A percentile compares a stretch with the other conserved stretches of the same genome.
Evolutionary conservation across 1,140 invertebrate genomes (phyloP).

Genomic region (Zelostemma sp.): DNA sequence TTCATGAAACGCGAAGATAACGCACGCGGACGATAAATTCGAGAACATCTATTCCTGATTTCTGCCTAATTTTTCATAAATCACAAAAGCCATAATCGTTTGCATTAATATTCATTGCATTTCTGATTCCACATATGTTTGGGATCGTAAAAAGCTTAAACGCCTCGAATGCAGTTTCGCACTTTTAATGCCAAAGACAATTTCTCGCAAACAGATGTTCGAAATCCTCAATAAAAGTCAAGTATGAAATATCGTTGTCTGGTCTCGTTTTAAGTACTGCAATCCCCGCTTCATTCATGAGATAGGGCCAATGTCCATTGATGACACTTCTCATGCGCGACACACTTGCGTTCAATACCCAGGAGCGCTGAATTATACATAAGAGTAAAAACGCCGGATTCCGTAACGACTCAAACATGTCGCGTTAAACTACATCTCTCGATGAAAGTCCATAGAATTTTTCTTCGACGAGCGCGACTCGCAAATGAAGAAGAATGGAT

Average conservation of each 20-base stretch:
- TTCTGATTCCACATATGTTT: too few relatives aligned
- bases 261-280: background rate
- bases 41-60: background rate
- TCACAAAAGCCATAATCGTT: background rate
- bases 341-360: too few relatives aligned
- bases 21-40: background rate
- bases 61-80: too few relatives aligned
- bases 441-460: background rate
- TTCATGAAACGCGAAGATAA: too few relatives aligned
- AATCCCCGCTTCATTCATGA: background rate
- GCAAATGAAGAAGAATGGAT: background rate
- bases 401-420: background rate
- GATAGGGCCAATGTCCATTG: slow-evolving; percentile 1
- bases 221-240: background rate
- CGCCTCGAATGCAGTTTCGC: background rate
- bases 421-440: background rate
- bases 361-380: too few relatives aligned
- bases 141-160: background rate
- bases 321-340: background rate
- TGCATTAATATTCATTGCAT: too few relatives aligned
- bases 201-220: background rate
- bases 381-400: background rate
- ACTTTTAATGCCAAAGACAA: background rate
- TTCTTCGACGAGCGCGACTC: background rate
- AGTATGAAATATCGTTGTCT: slow-evolving; percentile 1